Percentiles rank a stretch among this genome's conserved stretches.
These are phyloP conservation scores for Siphlonurus alternatus DNA, from an alignment of 2,888 invertebrate genomes.

Conservation along the genomic window DNA sequence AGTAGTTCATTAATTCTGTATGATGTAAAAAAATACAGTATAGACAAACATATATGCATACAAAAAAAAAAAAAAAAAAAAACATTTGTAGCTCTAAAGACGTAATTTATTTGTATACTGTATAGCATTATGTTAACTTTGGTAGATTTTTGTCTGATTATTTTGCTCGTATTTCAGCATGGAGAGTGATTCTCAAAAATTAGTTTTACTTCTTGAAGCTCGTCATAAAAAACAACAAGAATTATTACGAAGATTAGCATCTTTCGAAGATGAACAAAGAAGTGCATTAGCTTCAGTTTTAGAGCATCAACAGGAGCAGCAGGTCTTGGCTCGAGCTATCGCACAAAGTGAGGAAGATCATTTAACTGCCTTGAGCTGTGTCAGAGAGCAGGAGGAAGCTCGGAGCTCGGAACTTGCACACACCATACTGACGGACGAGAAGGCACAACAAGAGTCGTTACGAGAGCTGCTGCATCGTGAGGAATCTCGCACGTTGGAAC, in stretches of 20 bases:
- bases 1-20: too few relatives aligned
- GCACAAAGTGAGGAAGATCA: constrained; percentile 31
- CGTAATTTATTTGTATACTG: too few relatives aligned
- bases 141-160: too few relatives aligned
- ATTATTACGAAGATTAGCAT: background rate
- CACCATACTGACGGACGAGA: constrained; percentile 46
- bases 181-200: background rate
- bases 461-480: constrained; percentile 51
- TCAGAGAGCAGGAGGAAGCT: constrained; percentile 25
- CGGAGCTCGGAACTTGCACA: constrained; percentile 30
- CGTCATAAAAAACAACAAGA: background rate
- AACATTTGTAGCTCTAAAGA: too few relatives aligned
- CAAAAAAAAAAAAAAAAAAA: too few relatives aligned
- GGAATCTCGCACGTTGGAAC: constrained; percentile 57
- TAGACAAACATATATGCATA: too few relatives aligned
- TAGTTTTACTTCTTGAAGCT: background rate
- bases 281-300: background rate
- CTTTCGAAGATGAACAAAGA: background rate
- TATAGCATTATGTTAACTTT: too few relatives aligned
- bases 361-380: constrained; percentile 19
- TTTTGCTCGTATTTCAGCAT: too few relatives aligned
- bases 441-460: constrained; percentile 54
- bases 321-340: constrained; percentile 23
- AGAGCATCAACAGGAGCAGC: background rate
- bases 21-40: too few relatives aligned